Conservation (phyloP, 2,888 invertebrate genomes). For the Tromatobia lineatoria region DNA sequence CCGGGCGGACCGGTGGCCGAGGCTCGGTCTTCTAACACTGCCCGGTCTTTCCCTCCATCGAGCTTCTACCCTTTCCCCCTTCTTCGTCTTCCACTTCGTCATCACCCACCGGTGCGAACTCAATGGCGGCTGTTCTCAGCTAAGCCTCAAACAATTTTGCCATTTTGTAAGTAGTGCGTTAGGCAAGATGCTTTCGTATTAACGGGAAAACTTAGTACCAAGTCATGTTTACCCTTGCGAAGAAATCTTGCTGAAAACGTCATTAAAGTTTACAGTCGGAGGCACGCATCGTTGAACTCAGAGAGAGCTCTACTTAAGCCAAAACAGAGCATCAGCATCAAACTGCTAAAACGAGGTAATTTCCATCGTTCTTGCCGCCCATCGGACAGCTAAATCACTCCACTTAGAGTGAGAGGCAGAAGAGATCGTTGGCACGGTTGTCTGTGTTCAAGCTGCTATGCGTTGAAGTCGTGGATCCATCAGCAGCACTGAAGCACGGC, state of each 20-base stretch:
- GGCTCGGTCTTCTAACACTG: conserved; percentile 38
- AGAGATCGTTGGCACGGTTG: conserved; percentile 27
- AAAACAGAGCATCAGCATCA: conserved; percentile 57
- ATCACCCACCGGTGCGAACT: conserved; percentile 49
- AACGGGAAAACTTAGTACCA: conserved; percentile 22
- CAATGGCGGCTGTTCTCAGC: conserved; percentile 75
- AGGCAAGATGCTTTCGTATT: conserved; percentile 36
- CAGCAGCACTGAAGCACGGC: neutral
- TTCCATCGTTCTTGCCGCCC: conserved; percentile 76
- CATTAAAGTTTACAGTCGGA: conserved; percentile 32
- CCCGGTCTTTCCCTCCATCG: conserved; percentile 48
- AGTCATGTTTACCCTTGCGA: conserved; percentile 1
- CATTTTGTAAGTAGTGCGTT: too few species aligned
- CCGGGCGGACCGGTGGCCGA: conserved; percentile 75
- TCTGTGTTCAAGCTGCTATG: neutral
- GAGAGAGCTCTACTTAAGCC: neutral
- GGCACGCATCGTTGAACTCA: neutral
- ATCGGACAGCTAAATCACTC: conserved; percentile 82
- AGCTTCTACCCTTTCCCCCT: conserved; percentile 42
- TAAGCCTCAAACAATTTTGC: conserved; percentile 74
- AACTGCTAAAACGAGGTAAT: conserved; percentile 74
- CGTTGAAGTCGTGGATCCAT: neutral
- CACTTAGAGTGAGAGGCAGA: conserved; percentile 74
- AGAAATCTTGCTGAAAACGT: conserved; percentile 54
- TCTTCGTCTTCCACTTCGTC: conserved; percentile 46